A percentile compares a stretch with the other conserved stretches of the same genome.
Evolutionary conservation across 2,888 invertebrate species (phyloP).

Genomic region (Actias luna): DNA sequence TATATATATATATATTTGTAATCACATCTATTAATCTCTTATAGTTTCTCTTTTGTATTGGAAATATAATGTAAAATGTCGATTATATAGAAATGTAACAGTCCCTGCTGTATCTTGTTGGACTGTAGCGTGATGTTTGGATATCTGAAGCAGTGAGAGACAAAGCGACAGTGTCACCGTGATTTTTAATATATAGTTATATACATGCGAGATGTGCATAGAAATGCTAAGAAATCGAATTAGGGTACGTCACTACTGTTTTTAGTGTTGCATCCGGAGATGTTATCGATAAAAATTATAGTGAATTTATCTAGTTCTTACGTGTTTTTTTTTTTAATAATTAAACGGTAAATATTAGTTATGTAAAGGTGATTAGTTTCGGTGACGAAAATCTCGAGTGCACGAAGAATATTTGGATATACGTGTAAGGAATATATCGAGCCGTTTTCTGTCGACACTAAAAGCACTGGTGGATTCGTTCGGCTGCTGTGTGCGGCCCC

Average conservation of each 20-base stretch:
- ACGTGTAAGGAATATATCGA: background rate
- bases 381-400: too few species aligned
- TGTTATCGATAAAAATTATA: conserved; percentile 2
- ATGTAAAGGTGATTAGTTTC: too few species aligned
- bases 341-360: too few species aligned
- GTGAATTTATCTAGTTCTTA: background rate
- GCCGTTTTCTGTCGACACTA: background rate
- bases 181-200: conserved; percentile 46
- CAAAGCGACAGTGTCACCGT: conserved; percentile 51
- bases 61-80: background rate
- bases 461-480: background rate
- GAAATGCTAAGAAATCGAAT: conserved; percentile 42
- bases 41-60: background rate
- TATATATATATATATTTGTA: background rate
- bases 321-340: background rate
- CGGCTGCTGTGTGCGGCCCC: background rate
- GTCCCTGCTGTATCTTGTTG: too few species aligned
- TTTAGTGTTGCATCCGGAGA: conserved; percentile 23
- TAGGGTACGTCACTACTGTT: conserved; percentile 42
- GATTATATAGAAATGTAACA: background rate
- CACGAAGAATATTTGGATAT: too few species aligned
- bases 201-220: conserved; percentile 45
- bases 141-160: conserved; percentile 25
- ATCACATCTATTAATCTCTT: background rate
- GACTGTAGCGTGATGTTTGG: background rate